phyloP scores from a whole-genome alignment of 2,797 vertebrate genomes.

The Danio tinwini region DNA sequence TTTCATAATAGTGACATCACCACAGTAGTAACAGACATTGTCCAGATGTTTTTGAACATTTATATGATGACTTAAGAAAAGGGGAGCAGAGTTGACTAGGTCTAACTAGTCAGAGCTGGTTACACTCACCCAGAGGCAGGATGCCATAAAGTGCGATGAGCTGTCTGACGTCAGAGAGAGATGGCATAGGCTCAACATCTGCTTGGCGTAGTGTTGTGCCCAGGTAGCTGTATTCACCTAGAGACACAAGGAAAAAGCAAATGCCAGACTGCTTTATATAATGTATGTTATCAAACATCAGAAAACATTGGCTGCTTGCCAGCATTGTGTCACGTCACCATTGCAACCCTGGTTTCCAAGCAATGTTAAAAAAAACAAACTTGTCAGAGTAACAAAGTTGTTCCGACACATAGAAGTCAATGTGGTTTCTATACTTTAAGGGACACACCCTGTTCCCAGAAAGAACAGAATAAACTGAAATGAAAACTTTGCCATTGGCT shows the following conservation, averaged over 20 bases:
- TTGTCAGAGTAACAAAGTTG: not conserved
- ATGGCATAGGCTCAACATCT: conserved; percentile 81
- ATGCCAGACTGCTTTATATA: not conserved
- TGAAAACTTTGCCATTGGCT: not conserved
- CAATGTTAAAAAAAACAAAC: conserved; percentile 31
- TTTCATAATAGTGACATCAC: not conserved
- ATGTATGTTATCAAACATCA: not conserved
- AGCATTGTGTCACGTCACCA: not conserved
- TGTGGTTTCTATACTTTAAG: conserved; percentile 29
- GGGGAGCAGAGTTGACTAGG: conserved; percentile 41
- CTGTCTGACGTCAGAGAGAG: conserved; percentile 82
- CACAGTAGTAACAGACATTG: not conserved
- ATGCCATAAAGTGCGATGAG: conserved; percentile 84
- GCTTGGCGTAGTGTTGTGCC: conserved; percentile 73
- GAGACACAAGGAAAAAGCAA: conserved; percentile 33
- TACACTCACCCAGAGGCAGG: conserved; percentile 83
- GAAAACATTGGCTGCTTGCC: conserved; percentile 13
- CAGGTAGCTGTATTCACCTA: conserved; percentile 83
- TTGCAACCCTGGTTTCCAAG: conserved; percentile 30
- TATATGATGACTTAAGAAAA: conserved; percentile 5
- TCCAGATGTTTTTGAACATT: conserved; percentile 21
- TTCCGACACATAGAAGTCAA: conserved; percentile 34
- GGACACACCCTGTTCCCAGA: conserved; percentile 21
- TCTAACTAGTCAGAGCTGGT: conserved; percentile 36
- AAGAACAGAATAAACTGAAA: conserved; percentile 42